Conservation (phyloP, 1,140 invertebrate species). For the Agrilus planipennis region DNA sequence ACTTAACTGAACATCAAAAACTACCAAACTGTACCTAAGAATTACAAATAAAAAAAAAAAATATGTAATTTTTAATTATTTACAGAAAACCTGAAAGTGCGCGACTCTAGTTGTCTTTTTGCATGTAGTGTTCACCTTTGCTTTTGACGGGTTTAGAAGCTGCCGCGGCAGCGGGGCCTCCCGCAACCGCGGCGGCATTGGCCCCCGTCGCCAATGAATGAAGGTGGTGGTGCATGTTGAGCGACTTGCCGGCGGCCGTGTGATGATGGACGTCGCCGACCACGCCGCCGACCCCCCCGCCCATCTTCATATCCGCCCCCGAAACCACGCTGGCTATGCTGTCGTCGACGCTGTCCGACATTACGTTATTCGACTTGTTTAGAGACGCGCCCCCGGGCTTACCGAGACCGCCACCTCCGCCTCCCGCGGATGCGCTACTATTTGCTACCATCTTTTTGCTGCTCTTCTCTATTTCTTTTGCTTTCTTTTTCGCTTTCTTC, state of each 20-base stretch:
- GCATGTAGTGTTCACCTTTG: no score
- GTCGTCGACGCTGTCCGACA: constrained; percentile 43
- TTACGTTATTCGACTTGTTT: constrained; percentile 38
- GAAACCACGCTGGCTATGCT: constrained; percentile 42
- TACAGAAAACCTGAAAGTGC: no score
- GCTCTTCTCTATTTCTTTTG: constrained; percentile 58
- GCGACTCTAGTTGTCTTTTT: no score
- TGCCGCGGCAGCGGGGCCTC: constrained; percentile 30
- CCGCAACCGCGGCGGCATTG: constrained; percentile 19
- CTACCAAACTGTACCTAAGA: no score
- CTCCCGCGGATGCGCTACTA: constrained; percentile 38
- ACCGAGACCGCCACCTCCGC: constrained; percentile 33
- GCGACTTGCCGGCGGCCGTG: constrained; percentile 25
- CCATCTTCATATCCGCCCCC: constrained; percentile 41
- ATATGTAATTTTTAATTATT: no score
- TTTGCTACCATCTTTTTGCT: constrained; percentile 37
- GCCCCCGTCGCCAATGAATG: no score
- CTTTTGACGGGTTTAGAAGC: constrained; percentile 41
- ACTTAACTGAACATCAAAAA: no score
- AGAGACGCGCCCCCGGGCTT: constrained; percentile 38
- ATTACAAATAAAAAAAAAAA: no score
- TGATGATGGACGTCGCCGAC: constrained; percentile 35
- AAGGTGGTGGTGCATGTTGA: constrained; percentile 30
- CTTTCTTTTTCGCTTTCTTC: constrained; percentile 67
- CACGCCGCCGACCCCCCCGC: constrained; percentile 30